Evolutionary conservation across 1,140 invertebrate species (phyloP), one percentile per base, ranked within the genome.

Genomic region (Diabrotica undecimpunctata): DNA sequence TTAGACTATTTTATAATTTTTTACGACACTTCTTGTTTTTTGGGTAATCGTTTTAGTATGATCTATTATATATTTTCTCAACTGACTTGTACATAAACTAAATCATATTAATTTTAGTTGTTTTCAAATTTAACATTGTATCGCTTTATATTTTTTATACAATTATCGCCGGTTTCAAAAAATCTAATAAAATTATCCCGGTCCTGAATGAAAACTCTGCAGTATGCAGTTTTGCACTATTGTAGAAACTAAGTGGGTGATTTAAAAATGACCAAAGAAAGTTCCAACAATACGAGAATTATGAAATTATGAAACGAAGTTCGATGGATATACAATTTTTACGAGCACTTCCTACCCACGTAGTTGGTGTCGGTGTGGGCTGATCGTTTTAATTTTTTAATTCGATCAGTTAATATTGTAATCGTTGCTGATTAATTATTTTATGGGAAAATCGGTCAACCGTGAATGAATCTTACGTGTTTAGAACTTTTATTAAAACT

Each of bases 231-330:
- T 25, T 25, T 54, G 39, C 38, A n/a, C 54, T 13, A 59, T 59
- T 59, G 57, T 37, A 41, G 57, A 59, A 55, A 59, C 38, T 13
- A 7, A 11, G 65, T 66, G 37, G 65, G 65, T 51, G 65, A n/a
- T 11, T 13, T 39, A 51, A 66, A 59, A 55, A 50, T 46, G 36
- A 9, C 61, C 51, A 61, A 66, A 66, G 65, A 66, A 66, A 66
- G 65, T 63, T 63, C 38, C 60, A 66, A 63, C 65, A 66, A 66
- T 63, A 37, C 57, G 39, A 66, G 65, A 62, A 66, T 63, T 66
- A 66, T 66, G 61, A 63, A 66, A 66, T 66, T 62, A 63, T 63
- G 65, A 62, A 66, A 63, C 61, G 38, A 13, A 59, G 37, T 66
- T 46, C 62, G 62, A 66, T 58, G 60, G 56, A 62, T 66, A 50